A percentile compares a stretch with the other conserved stretches of the same genome.
These are phyloP conservation scores for Acromyrmex charruanus DNA, from an alignment of 1,140 invertebrate species.

Conservation along the genomic window DNA sequence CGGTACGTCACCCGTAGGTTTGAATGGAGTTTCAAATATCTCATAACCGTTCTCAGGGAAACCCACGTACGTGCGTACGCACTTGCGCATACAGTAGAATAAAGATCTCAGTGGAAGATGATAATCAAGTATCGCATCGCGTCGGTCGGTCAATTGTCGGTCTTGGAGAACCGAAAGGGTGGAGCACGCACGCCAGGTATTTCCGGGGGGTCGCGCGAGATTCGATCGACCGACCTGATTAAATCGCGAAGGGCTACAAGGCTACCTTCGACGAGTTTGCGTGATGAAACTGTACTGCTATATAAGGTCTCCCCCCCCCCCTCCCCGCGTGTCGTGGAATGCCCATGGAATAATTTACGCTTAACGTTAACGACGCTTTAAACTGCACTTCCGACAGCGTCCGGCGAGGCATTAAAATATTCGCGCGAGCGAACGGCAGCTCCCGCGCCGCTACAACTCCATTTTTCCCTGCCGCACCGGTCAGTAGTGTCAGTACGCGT, in stretches of 20 bases:
- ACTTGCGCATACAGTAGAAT: not conserved
- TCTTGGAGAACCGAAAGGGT: not conserved
- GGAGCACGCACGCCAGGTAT: not conserved
- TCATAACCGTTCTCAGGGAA: conserved; percentile 63
- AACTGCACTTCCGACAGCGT: conserved; percentile 41
- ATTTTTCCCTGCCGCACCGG: conserved; percentile 44
- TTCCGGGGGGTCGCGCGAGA: not conserved
- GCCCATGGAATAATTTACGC: conserved; percentile 33
- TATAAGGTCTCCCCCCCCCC: not conserved
- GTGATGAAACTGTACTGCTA: not conserved
- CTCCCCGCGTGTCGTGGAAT: not conserved
- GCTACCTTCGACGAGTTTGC: not conserved
- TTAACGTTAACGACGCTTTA: conserved; percentile 48
- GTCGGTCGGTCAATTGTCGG: not conserved
- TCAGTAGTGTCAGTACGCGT: not conserved
- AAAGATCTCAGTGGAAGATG: conserved; percentile 7
- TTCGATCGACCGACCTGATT: not conserved
- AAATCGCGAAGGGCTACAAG: not conserved
- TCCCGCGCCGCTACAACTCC: conserved; percentile 34
- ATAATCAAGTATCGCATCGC: not conserved
- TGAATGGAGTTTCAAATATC: conserved; percentile 72
- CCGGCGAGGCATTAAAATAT: conserved; percentile 30
- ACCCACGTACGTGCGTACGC: conserved; percentile 57
- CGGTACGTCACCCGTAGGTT: conserved; percentile 71
- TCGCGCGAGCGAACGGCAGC: conserved; percentile 9